These are phyloP conservation scores for Pituophis catenifer DNA, from an alignment of 2,113 vertebrate species.

Conservation along the genomic window DNA sequence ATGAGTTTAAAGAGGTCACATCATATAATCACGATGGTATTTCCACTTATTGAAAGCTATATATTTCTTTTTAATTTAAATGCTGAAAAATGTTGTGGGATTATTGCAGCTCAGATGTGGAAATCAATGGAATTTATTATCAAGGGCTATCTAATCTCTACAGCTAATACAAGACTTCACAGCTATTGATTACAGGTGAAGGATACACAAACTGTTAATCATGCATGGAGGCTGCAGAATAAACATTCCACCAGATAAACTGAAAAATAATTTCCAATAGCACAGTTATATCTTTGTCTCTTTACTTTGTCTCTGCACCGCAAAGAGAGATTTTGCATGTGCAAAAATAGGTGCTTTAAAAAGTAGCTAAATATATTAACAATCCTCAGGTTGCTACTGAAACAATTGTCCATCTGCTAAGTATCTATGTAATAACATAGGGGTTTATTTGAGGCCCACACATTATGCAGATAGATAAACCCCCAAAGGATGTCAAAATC, in stretches of 20 bases:
- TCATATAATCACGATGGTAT: conserved; percentile 61
- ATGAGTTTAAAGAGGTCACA: conserved; percentile 61
- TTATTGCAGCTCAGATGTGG: conserved; percentile 70
- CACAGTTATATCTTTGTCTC: conserved; percentile 56
- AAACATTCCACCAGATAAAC: conserved; percentile 66
- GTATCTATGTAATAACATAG: conserved; percentile 53
- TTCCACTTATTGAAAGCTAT: conserved; percentile 54
- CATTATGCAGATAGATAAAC: background rate
- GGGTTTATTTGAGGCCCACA: conserved; percentile 39
- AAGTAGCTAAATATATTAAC: conserved; percentile 37
- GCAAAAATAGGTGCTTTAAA: background rate
- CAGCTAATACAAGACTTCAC: conserved; percentile 74
- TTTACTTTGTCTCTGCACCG: conserved; percentile 30
- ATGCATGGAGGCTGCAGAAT: conserved; percentile 62
- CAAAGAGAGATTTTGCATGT: conserved; percentile 46
- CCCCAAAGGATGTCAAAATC: background rate
- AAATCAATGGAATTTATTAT: conserved; percentile 87
- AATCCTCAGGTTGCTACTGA: conserved; percentile 40
- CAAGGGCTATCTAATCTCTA: conserved; percentile 75
- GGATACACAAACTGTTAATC: conserved; percentile 76
- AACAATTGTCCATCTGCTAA: conserved; percentile 41
- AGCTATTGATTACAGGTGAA: conserved; percentile 80
- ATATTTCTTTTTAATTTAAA: conserved; percentile 84
- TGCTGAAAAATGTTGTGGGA: conserved; percentile 63
- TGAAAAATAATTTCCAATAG: conserved; percentile 63